phyloP scores from a whole-genome alignment of 2,888 invertebrate species.

The Drosophila kuntzei region DNA sequence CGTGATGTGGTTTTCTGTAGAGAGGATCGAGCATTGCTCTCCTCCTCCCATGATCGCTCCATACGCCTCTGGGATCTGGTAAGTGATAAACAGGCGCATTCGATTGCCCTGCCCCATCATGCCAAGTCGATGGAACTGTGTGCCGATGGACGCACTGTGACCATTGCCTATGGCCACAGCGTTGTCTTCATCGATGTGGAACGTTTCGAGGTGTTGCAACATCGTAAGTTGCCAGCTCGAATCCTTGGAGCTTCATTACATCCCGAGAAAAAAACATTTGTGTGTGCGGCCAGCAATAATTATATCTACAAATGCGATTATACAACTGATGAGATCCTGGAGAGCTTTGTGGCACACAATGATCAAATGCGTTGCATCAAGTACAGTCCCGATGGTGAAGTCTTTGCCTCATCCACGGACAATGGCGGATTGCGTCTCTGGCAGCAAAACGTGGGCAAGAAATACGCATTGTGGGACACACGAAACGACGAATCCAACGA shows the following conservation, averaged over 20 bases:
- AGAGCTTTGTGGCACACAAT: constrained; percentile 97
- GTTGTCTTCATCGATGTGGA: constrained; percentile 89
- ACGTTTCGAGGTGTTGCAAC: constrained; percentile 92
- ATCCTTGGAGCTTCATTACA: constrained; percentile 95
- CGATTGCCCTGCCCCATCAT: constrained; percentile 91
- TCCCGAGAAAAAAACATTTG: constrained; percentile 94
- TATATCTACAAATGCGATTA: constrained; percentile 98
- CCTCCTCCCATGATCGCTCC: constrained; percentile 96
- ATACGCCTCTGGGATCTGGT: constrained; percentile 92
- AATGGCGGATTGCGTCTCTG: constrained; percentile 97
- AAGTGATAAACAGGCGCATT: constrained; percentile 90
- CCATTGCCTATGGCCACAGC: constrained; percentile 90
- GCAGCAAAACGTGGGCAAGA: constrained; percentile 97
- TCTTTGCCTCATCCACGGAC: constrained; percentile 97
- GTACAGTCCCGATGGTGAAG: constrained; percentile 97
- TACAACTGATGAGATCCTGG: constrained; percentile 92
- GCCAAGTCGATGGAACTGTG: constrained; percentile 96
- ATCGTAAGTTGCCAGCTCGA: constrained; percentile 92
- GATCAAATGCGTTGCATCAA: constrained; percentile 96
- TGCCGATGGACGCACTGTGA: constrained; percentile 92
- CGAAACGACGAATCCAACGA: constrained; percentile 76
- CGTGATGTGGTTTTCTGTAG: constrained; percentile 93
- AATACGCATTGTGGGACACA: constrained; percentile 94
- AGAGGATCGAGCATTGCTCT: constrained; percentile 91
- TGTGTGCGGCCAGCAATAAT: constrained; percentile 96